Base-by-base conservation (phyloP, 2,797 vertebrate genomes). In the Simalia tracyae region DNA sequence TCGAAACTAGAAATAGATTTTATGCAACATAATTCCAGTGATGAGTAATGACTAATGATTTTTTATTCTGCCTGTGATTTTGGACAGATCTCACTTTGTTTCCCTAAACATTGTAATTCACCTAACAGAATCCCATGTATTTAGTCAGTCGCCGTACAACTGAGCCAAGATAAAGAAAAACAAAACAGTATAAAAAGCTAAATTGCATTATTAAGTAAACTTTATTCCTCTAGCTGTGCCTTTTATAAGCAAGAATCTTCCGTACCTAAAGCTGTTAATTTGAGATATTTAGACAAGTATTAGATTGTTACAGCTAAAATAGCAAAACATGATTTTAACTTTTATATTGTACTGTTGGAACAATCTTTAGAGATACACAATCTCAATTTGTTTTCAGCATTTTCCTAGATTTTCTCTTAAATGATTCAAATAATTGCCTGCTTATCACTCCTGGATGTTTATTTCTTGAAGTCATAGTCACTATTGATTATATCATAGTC, bases 131-230 rank as follows among this genome's bases (percentile, higher is more conserved):
- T 7, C n/a, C 11, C 28, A 56, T 60, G n/a, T 88, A 12, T 84
- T 61, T 24, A 76, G 36, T 84, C 26, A 54, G 59, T 15, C n/a
- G 11, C 2, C 10, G n/a, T 84, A 60, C 19, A 64, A 31, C 19
- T 87, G 54, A 91, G 46, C 54, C 66, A 85, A 84, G 76, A 31
- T 85, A 64, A 90, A 90, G 24, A 17, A 84, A 89, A 90, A 63
- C 8, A 54, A 26, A 90, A 31, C n/a, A 56, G 28, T 66, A 19
- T 90, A 64, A 90, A 90, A 63, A 50, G 4, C 68, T 11, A 54
- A 84, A 90, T 11, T n/a, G 46, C 36, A 85, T 28, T 64, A 61
- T n/a, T 66, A n/a, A 26, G 54, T 64, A 91, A 28, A 86, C n/a
- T 61, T 24, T 56, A 5, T 68, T 68, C 50, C 42, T n/a, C 64